Percentiles rank a stretch among this genome's conserved stretches.
phyloP scores from a whole-genome alignment of 2,888 invertebrate genomes.

The Metopia argyrocephala region DNA sequence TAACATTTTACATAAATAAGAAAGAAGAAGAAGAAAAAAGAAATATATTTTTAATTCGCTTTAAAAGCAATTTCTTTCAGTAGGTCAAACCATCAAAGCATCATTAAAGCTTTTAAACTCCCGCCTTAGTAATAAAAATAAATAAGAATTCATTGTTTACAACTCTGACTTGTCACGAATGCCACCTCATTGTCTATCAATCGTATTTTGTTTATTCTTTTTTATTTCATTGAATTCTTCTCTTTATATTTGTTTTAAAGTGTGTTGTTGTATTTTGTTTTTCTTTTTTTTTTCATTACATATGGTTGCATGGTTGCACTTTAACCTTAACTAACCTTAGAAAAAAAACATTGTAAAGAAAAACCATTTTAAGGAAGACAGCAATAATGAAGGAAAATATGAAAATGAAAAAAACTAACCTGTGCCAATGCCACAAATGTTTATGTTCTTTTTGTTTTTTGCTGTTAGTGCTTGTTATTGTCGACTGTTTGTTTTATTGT shows the following conservation, averaged over 20 bases:
- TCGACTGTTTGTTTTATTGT: constrained; percentile 19
- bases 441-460: constrained; percentile 39
- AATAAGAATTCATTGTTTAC: constrained; percentile 33
- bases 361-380: not conserved
- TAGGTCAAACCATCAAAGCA: too few species aligned
- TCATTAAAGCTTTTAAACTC: too few species aligned
- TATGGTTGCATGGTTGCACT: constrained; percentile 55
- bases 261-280: not conserved
- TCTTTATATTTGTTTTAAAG: not conserved
- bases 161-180: constrained; percentile 53
- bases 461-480: too few species aligned
- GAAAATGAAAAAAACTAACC: constrained; percentile 49
- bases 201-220: not conserved
- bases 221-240: constrained; percentile 16
- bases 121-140: too few species aligned
- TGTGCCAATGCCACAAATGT: constrained; percentile 63
- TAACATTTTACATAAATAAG: too few species aligned
- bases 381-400: not conserved
- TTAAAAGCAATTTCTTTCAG: too few species aligned
- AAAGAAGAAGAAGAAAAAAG: too few species aligned
- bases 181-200: constrained; percentile 31
- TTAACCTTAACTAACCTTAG: constrained; percentile 58
- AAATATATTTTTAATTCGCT: too few species aligned
- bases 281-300: constrained; percentile 4
- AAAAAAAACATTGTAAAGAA: not conserved